Conservation (phyloP, 1,140 invertebrate species). For the Heliconius hermathena region DNA sequence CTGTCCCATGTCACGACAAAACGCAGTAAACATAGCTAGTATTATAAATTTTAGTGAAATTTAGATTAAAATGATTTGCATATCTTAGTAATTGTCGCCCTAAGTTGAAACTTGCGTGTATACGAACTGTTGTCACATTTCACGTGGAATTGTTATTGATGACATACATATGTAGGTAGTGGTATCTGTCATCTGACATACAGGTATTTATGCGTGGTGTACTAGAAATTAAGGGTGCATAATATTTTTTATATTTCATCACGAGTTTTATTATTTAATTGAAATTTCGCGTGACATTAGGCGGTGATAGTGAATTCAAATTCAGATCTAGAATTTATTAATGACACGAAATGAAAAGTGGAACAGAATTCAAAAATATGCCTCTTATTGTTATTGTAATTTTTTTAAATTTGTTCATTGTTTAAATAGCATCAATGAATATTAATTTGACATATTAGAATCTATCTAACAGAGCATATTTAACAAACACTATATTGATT, state of each 20-base stretch:
- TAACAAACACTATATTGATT: too few species aligned
- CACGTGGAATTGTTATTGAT: constrained; percentile 72
- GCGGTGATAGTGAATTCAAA: too few species aligned
- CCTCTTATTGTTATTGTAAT: too few species aligned
- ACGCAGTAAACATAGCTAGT: constrained; percentile 58
- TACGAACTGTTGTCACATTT: constrained; percentile 48
- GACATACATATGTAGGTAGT: constrained; percentile 21
- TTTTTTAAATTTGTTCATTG: too few species aligned
- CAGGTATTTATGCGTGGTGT: not conserved
- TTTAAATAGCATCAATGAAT: too few species aligned
- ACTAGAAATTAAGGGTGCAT: not conserved
- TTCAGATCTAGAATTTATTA: too few species aligned
- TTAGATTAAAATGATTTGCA: constrained; percentile 74
- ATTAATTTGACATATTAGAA: too few species aligned
- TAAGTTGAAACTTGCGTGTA: constrained; percentile 62
- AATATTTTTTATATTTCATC: constrained; percentile 12
- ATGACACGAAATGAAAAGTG: too few species aligned
- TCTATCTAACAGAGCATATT: too few species aligned
- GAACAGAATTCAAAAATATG: too few species aligned
- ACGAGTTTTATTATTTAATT: not conserved
- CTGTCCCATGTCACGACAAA: constrained; percentile 70
- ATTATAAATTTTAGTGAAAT: constrained; percentile 60
- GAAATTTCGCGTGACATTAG: too few species aligned
- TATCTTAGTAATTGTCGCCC: constrained; percentile 63
- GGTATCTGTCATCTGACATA: constrained; percentile 14